Conservation (phyloP, 2,888 invertebrate species). For the Drosophila anomalipes region DNA sequence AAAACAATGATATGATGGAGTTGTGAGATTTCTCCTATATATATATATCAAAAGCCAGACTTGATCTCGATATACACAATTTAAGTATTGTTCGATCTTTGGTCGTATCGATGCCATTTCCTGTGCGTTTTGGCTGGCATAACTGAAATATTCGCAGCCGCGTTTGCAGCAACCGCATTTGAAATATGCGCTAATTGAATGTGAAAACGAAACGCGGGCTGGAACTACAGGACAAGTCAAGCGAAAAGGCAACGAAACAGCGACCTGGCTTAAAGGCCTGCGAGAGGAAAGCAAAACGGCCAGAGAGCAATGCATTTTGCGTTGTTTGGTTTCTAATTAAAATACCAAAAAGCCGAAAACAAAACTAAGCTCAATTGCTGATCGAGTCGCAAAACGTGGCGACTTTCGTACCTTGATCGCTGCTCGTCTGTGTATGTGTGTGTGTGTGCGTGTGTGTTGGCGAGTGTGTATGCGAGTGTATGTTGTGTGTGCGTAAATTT, state of each 20-base stretch:
- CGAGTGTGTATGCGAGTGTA: constrained; percentile 1
- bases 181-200: constrained; percentile 78
- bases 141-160: constrained; percentile 53
- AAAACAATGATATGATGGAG: not conserved
- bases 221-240: constrained; percentile 21
- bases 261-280: constrained; percentile 16
- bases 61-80: constrained; percentile 5
- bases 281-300: constrained; percentile 58
- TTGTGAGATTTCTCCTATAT: not conserved
- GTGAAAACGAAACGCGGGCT: constrained; percentile 68
- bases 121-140: constrained; percentile 52
- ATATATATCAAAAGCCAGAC: not conserved
- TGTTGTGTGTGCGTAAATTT: constrained; percentile 49
- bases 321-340: constrained; percentile 79
- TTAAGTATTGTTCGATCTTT: constrained; percentile 16
- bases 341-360: constrained; percentile 65
- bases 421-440: not conserved
- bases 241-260: constrained; percentile 12
- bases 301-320: constrained; percentile 72
- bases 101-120: constrained; percentile 52
- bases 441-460: constrained; percentile 3
- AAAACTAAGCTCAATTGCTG: constrained; percentile 70
- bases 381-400: constrained; percentile 44
- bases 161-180: constrained; percentile 57
- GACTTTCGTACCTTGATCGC: constrained; percentile 31